Evolutionary conservation across 2,113 vertebrate genomes (phyloP), one percentile per base, ranked within the genome.

Genomic region (Murina feae): DNA sequence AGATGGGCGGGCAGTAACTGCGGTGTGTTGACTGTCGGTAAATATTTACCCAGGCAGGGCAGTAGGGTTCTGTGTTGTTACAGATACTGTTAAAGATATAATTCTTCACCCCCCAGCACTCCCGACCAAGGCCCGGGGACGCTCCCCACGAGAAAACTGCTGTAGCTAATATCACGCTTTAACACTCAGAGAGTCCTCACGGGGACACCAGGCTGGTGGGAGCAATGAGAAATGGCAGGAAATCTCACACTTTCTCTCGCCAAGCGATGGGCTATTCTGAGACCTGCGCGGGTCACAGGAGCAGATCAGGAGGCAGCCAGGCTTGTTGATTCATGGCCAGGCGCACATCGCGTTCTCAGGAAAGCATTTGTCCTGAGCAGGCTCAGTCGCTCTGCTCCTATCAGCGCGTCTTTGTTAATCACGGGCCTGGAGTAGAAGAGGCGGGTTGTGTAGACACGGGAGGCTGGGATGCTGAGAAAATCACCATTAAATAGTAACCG

Each of bases 321-420:
- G 18, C 75, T 79, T 89, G 63, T 79, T 87, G 88, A 92, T 21
- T 83, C 95, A 58, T 68, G 96, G 88, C 69, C 76, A 23, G 71
- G 37, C 13, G 65, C 51, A 32, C 87, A 53, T 47, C 60, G 0
- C 95, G 88, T 96, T 97, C 91, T 92, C 80, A 93, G 96, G 10
- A 2, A 96, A 92, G 89, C 91, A 37, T 96, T 49, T 96, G 79
- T 96, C 95, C 85, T 51, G 84, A 96, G 96, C 85, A 90, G 90
- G 90, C 87, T 92, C 96, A 93, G 63, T 42, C 93, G 85, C 90
- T 97, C 92, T 93, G 95, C 94, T 96, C 63, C 90, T 37, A n/a
- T 95, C 93, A 84, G 84, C 35, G 53, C 90, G 88, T 88, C 96
- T 95, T 94, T 97, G 92, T 82, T n/a, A 14, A 30, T 42, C 93